Percentiles rank a stretch among this genome's conserved stretches.
Evolutionary conservation across 2,113 vertebrate species (phyloP).

Genomic region (Plestiodon gilberti): DNA sequence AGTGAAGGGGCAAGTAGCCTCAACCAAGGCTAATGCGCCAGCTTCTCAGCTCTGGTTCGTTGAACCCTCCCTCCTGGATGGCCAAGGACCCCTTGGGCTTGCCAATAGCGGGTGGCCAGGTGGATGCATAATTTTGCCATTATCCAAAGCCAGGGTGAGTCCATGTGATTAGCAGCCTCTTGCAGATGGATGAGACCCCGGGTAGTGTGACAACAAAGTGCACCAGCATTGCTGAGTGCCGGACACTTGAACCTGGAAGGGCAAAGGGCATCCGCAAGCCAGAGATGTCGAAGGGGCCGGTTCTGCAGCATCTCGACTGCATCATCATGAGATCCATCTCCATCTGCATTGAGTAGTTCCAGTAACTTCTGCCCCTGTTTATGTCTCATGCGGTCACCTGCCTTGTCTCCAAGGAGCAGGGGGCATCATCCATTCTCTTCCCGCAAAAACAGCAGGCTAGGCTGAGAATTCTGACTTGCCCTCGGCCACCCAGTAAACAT

Average conservation of each 20-base stretch:
- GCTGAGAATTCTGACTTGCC: too few species aligned
- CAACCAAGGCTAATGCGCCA: slow-evolving; percentile 53
- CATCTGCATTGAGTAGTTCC: too few species aligned
- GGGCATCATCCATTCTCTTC: too few species aligned
- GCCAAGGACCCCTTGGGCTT: neutral
- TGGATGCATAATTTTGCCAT: too few species aligned
- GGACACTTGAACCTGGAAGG: neutral
- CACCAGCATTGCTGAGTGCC: neutral
- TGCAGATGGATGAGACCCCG: neutral
- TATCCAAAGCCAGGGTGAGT: neutral
- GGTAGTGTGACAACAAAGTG: neutral
- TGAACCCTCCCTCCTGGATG: neutral
- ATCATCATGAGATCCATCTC: too few species aligned
- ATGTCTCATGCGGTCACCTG: too few species aligned
- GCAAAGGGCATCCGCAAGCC: too few species aligned
- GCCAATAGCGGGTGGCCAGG: neutral
- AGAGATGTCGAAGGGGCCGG: neutral
- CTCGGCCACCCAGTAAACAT: too few species aligned
- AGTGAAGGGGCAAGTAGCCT: slow-evolving; percentile 42
- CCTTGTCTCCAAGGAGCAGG: too few species aligned
- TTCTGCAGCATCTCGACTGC: too few species aligned
- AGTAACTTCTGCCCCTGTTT: too few species aligned
- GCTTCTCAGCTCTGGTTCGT: slow-evolving; percentile 41
- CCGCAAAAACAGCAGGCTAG: too few species aligned
- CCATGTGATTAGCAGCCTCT: neutral